These are phyloP conservation scores for Ligdia adustata DNA, from an alignment of 2,888 invertebrate species.

Conservation along the genomic window DNA sequence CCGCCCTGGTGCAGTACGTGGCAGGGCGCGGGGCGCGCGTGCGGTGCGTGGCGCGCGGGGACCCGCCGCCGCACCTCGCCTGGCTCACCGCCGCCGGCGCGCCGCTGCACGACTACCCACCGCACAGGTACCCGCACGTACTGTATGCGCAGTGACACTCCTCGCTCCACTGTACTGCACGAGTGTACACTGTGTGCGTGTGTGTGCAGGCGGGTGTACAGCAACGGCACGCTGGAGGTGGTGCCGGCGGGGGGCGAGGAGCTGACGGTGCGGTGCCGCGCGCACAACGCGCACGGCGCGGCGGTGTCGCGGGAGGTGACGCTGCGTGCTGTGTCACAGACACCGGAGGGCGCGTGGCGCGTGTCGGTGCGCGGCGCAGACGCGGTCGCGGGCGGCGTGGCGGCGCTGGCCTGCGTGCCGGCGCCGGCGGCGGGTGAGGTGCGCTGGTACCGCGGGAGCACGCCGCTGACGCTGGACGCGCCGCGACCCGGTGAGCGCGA, in stretches of 20 bases:
- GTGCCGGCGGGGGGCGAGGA: conserved; percentile 38
- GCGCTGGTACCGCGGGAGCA: conserved; percentile 61
- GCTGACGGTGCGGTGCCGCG: conserved; percentile 85
- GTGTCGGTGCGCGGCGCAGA: conserved; percentile 50
- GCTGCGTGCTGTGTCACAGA: conserved; percentile 84
- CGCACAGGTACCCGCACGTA: background rate
- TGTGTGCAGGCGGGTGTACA: conserved; percentile 44
- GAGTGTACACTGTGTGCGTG: conserved; percentile 18
- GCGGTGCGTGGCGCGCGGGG: conserved; percentile 54
- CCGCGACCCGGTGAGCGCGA: conserved; percentile 81
- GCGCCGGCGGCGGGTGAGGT: conserved; percentile 38
- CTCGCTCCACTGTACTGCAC: no score
- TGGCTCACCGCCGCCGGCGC: conserved; percentile 50
- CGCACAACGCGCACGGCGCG: conserved; percentile 89
- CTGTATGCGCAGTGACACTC: no score
- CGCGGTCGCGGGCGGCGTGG: conserved; percentile 54
- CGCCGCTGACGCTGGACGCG: conserved; percentile 59
- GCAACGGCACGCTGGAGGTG: conserved; percentile 66
- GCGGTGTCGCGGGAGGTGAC: conserved; percentile 90
- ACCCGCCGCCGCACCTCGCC: conserved; percentile 50
- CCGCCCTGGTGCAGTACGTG: conserved; percentile 50
- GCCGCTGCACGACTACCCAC: background rate
- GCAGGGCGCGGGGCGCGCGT: conserved; percentile 49
- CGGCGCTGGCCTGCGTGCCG: conserved; percentile 53
- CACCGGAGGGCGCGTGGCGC: conserved; percentile 42